phyloP scores from a whole-genome alignment of 2,888 invertebrate species.

The Branchipolynoe longqiensis region DNA sequence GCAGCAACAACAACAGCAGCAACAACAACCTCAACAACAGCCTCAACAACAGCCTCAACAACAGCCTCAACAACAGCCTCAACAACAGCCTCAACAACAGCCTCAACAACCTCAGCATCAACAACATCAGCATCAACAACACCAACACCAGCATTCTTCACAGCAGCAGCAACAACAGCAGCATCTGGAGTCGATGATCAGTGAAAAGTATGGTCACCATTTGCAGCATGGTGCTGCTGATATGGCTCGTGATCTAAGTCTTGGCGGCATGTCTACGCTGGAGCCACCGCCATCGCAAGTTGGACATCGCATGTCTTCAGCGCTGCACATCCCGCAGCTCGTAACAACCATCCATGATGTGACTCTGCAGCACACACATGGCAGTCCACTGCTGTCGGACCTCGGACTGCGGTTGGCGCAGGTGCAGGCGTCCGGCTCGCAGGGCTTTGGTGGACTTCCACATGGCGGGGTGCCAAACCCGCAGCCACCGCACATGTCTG shows the following conservation, averaged over 20 bases:
- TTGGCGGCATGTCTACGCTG: background rate
- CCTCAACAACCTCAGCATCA: background rate
- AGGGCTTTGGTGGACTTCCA: background rate
- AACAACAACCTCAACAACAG: background rate
- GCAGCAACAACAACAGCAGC: background rate
- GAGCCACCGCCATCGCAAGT: background rate
- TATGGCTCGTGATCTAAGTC: constrained; percentile 3
- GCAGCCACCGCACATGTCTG: background rate
- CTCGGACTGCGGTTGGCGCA: constrained; percentile 20
- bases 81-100: background rate
- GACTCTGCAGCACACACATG: background rate
- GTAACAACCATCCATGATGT: constrained; percentile 21
- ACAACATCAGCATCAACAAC: background rate
- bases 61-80: background rate
- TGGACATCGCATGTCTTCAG: background rate
- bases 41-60: background rate
- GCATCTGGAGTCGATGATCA: background rate
- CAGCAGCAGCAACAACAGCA: background rate
- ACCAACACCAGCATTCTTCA: background rate
- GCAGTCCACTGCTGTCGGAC: constrained; percentile 1
- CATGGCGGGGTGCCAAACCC: background rate
- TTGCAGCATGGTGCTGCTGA: background rate
- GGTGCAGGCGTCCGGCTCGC: background rate
- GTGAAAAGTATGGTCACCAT: background rate
- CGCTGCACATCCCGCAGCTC: background rate